These are phyloP conservation scores for Halocaridina rubra DNA, from an alignment of 2,888 invertebrate genomes.

Conservation along the genomic window DNA sequence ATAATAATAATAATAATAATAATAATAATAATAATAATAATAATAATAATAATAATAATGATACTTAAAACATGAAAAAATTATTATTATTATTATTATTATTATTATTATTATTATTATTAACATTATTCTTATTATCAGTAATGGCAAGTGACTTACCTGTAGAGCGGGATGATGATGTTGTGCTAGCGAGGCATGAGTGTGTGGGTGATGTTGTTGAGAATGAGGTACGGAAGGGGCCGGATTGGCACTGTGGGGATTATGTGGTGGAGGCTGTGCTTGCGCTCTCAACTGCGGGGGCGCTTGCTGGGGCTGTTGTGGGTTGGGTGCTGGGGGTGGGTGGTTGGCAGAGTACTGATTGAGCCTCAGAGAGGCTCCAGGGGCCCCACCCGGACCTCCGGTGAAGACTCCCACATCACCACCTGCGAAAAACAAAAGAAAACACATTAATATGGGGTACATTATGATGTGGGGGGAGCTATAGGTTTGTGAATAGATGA, in stretches of 20 bases:
- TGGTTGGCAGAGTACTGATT: slow-evolving; percentile 34
- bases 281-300: slow-evolving; percentile 42
- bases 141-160: too few relatives aligned
- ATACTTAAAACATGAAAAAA: neutral
- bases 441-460: neutral
- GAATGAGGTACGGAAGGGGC: slow-evolving; percentile 39
- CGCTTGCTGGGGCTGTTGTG: slow-evolving; percentile 40
- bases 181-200: slow-evolving; percentile 45
- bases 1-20: neutral
- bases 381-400: slow-evolving; percentile 48
- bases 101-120: too few relatives aligned
- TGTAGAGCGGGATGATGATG: slow-evolving; percentile 48
- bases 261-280: slow-evolving; percentile 28
- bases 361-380: slow-evolving; percentile 34
- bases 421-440: slow-evolving; percentile 5
- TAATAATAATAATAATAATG: neutral
- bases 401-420: slow-evolving; percentile 44
- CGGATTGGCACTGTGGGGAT: slow-evolving; percentile 29
- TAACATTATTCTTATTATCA: too few relatives aligned
- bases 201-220: slow-evolving; percentile 43
- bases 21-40: neutral
- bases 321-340: slow-evolving; percentile 28
- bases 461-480: too few relatives aligned
- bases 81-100: too few relatives aligned
- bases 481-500: neutral